These are phyloP conservation scores for Pogonomyrmex californicus DNA, from an alignment of 1,140 invertebrate species.

Conservation along the genomic window DNA sequence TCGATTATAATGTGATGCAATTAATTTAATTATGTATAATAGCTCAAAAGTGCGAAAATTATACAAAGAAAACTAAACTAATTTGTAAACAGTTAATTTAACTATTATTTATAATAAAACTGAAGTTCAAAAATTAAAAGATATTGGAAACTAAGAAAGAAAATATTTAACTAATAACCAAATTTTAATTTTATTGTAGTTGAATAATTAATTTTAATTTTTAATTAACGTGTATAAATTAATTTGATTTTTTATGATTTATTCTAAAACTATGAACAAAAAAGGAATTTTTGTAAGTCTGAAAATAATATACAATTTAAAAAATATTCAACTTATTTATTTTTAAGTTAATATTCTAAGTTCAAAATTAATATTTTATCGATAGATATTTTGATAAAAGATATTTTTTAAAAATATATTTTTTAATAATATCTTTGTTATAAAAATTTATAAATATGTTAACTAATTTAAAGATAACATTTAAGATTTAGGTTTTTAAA, in stretches of 20 bases:
- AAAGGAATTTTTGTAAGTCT: background rate
- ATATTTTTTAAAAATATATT: background rate
- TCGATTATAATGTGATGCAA: background rate
- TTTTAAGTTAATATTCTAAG: slow-evolving; percentile 1
- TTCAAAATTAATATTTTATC: background rate
- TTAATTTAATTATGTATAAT: background rate
- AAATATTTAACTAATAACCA: background rate
- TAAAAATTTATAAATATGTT: background rate
- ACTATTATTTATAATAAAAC: background rate
- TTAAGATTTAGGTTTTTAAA: background rate
- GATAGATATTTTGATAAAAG: background rate
- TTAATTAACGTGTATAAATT: background rate
- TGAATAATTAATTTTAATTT: slow-evolving; percentile 16
- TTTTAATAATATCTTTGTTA: background rate
- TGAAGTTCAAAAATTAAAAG: background rate
- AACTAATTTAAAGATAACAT: background rate
- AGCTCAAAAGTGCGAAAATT: background rate
- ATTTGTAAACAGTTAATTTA: background rate
- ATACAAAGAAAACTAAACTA: background rate
- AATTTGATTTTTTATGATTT: slow-evolving; percentile 17
- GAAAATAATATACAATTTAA: background rate
- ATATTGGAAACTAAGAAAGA: background rate
- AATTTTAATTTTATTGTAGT: background rate
- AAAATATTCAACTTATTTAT: slow-evolving; percentile 2
- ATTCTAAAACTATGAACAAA: background rate